Evolutionary conservation across 2,113 vertebrate genomes (phyloP), one percentile per base, ranked within the genome.

Genomic region (Eurystomus gularis): DNA sequence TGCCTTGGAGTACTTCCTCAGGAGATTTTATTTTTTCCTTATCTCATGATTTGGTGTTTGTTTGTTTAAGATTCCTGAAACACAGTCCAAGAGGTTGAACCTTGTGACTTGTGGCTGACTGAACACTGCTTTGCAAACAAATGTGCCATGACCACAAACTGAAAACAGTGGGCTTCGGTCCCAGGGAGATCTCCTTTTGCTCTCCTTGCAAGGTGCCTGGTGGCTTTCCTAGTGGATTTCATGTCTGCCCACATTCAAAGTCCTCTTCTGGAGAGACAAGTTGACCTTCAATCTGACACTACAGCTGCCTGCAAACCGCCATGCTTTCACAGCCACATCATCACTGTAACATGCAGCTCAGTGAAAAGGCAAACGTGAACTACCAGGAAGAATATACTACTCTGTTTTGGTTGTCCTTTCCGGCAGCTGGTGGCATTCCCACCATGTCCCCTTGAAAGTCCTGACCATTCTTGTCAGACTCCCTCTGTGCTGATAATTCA

Each of bases 51-150:
- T 96, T 84, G 82, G 39, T 88, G 57, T 86, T 94, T 91, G 66
- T 86, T 96, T 93, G 68, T 81, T 92, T 88, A 61, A 87, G 83
- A 57, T 86, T 94, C 79, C 82, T 61, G 49, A 94, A 96, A 52
- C 58, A 71, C 20, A 88, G 65, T 85, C 73, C 78, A 90, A 87
- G 40, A 78, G 82, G 78, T 70, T 96, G 80, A 95, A 72, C 73
- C 82, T 62, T 79, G 70, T 91, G 94, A 95, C 95, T 84, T 94
- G 79, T 87, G 77, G 82, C 77, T 95, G 86, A 86, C 75, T 79
- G 76, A 95, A 94, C 55, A 65, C 51, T 86, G 82, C 84, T 93
- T 93, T 82, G 62, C 86, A 94, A 93, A 95, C 66, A 93, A 80
- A 90, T 68, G 14, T 90, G 58, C 48, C 89, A 90, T 82, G 64